Evolutionary conservation across 64 coral and sea anemone species (phyloP).

Genomic region (Montipora foliosa): DNA sequence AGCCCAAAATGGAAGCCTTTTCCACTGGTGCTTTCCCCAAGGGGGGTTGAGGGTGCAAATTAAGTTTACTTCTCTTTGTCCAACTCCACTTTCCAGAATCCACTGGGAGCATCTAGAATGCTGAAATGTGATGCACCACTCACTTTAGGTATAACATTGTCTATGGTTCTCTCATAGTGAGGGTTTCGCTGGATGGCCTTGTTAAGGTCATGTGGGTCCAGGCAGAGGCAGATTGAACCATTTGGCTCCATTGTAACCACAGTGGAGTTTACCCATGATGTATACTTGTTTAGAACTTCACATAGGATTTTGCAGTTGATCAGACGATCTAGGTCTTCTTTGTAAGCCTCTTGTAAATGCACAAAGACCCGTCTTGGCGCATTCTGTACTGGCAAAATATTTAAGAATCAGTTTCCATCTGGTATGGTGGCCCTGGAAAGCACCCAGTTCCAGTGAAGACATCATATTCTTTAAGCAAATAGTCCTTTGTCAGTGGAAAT

Average conservation of each 20-base stretch:
- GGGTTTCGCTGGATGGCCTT: slow-evolving; percentile 26
- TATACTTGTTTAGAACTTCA: slow-evolving; percentile 50
- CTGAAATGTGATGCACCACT: slow-evolving; percentile 43
- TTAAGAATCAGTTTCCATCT: slow-evolving; percentile 44
- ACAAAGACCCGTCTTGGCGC: slow-evolving; percentile 43
- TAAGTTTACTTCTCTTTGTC: slow-evolving; percentile 58
- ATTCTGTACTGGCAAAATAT: slow-evolving; percentile 41
- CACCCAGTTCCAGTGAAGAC: slow-evolving; percentile 55
- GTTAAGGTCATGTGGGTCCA: slow-evolving; percentile 36
- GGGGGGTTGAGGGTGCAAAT: slow-evolving; percentile 56
- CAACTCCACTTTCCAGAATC: too few species aligned
- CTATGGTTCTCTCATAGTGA: slow-evolving; percentile 13
- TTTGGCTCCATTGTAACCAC: slow-evolving; percentile 28
- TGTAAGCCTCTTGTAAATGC: slow-evolving; percentile 51
- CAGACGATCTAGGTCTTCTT: slow-evolving; percentile 54
- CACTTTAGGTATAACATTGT: slow-evolving; percentile 40
- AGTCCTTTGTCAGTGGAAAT: slow-evolving; percentile 49
- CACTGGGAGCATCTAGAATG: slow-evolving; percentile 38
- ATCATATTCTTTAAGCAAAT: slow-evolving; percentile 66
- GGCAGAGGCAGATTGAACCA: slow-evolving; percentile 21
- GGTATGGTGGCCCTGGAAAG: slow-evolving; percentile 56
- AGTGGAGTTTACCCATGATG: slow-evolving; percentile 59
- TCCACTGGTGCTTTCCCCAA: slow-evolving; percentile 55
- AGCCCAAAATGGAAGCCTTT: slow-evolving; percentile 68
- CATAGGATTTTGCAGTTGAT: background rate